Evolutionary conservation across 2,113 vertebrate species (phyloP).

Genomic region (Lethenteron reissneri): DNA sequence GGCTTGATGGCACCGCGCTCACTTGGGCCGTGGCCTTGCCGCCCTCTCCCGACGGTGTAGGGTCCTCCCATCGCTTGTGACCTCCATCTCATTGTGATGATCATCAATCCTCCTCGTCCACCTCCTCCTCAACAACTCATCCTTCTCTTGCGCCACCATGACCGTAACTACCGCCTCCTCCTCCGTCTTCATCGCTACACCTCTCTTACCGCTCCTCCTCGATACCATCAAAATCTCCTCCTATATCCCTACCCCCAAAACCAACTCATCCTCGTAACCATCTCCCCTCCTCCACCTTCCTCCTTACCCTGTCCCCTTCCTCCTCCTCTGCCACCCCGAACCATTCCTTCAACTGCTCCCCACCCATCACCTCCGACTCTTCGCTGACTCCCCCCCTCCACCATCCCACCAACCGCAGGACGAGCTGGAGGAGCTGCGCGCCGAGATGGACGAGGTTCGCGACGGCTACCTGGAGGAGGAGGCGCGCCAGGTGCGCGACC

Average conservation of each 20-base stretch:
- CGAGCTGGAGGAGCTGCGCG: slow-evolving; percentile 82
- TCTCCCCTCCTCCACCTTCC: too few species aligned
- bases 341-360: neutral
- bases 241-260: too few species aligned
- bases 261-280: too few species aligned
- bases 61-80: too few species aligned
- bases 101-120: neutral
- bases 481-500: slow-evolving; percentile 83
- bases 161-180: neutral
- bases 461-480: slow-evolving; percentile 97
- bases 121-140: neutral
- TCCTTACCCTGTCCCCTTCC: neutral
- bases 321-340: neutral
- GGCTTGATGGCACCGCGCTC: too few species aligned
- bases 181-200: neutral
- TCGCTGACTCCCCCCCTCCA: neutral
- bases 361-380: neutral
- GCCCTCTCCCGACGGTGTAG: too few species aligned
- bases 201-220: neutral
- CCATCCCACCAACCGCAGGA: slow-evolving; percentile 27
- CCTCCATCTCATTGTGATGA: neutral
- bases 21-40: too few species aligned
- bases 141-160: neutral
- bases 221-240: too few species aligned
- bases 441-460: slow-evolving; percentile 96